Base-by-base conservation (phyloP, 2,888 invertebrate genomes). In the Abscondita cerata region DNA sequence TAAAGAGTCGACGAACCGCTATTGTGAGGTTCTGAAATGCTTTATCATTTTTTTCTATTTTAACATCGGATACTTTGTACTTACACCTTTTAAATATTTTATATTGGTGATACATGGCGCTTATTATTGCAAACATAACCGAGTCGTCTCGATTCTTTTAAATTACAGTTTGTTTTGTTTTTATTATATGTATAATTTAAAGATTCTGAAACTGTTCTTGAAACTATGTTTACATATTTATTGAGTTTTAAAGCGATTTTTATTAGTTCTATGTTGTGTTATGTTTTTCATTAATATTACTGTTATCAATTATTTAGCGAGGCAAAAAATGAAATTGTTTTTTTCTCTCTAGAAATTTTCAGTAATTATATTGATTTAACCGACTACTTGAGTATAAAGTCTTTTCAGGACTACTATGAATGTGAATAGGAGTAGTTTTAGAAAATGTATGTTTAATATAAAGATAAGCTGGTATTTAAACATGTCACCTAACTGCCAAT, bases 401-500 rank as follows among this genome's bases (percentile, higher is more conserved):
- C 60, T 53, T 64, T 64, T 73, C 72, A 72, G 68, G 70, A 71
- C 70, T 72, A 65, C 70, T 72, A 65, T 75, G 73, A 73, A 72
- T 75, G 74, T 77, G 75, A 75, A 75, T 74, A 75, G 72, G 73
- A 73, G 67, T 74, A 70, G 62, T 71, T 53, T 54, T 76, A 74
- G 72, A 71, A 69, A 41, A 11, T 75, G 70, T 76, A 75, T 75
- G 74, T 77, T 75, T 70, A 66, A 70, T 72, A 70, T 75, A 74
- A 68, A 68, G 53, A 67, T 67, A 68, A 70, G 66, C 64, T 67
- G 65, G 65, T 66, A 70, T 67, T 55, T 63, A 63, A 63, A 67
- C 68, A 73, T 75, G 74, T 74, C 75, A 73, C 73, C 59, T 66
- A 68, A 79, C 78, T 79, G 78, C 78, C 78, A 78, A 76, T 77